A percentile compares a stretch with the other conserved stretches of the same genome.
Evolutionary conservation across 2,888 invertebrate species (phyloP).

Genomic region (Aphodius granarius): DNA sequence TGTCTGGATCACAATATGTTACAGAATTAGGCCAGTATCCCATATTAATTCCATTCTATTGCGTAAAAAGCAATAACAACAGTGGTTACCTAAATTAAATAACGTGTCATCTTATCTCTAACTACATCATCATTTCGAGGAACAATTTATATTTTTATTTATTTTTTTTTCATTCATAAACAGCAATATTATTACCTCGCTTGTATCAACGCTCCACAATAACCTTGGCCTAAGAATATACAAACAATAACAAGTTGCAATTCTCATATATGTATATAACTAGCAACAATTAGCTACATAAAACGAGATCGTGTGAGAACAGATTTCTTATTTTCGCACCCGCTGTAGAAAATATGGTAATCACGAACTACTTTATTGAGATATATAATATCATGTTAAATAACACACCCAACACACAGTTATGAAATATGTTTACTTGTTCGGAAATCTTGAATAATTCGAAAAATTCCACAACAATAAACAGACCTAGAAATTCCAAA

Average conservation of each 20-base stretch:
- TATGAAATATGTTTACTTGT: neutral
- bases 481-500: neutral
- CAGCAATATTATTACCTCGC: no score
- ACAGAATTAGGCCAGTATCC: neutral
- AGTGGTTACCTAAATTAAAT: neutral
- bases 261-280: no score
- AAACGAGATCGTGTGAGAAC: neutral
- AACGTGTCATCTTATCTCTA: neutral
- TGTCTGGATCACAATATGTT: no score
- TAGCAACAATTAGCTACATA: no score
- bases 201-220: no score
- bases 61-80: neutral
- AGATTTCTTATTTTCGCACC: neutral
- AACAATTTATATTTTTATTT: no score
- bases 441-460: neutral
- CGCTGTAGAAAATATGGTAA: neutral
- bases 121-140: neutral
- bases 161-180: no score
- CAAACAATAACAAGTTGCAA: no score
- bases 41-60: neutral
- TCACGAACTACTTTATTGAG: neutral
- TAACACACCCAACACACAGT: neutral
- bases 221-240: no score
- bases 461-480: neutral
- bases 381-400: neutral